Conservation (phyloP, 2,113 vertebrate species). For the Lagopus muta region DNA sequence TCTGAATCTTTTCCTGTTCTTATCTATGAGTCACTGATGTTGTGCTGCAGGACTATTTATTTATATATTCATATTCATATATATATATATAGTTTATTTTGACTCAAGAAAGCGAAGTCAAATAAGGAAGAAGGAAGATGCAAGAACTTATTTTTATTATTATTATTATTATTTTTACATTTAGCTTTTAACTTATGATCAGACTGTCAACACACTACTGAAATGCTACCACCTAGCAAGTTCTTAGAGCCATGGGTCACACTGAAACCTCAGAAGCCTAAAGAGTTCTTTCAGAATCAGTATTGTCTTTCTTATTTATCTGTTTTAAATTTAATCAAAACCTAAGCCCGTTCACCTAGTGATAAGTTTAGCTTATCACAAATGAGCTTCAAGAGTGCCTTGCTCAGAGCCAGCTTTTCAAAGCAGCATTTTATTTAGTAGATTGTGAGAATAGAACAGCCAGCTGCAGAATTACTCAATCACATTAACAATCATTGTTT, state of each 20-base stretch:
- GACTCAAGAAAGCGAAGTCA: not conserved
- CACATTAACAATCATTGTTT: not conserved
- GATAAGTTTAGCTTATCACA: not conserved
- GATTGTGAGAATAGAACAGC: not conserved
- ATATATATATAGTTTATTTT: not conserved
- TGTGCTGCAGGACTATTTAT: not conserved
- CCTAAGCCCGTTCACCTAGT: not conserved
- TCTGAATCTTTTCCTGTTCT: not conserved
- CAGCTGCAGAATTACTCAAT: not conserved
- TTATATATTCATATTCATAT: not conserved
- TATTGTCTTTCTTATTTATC: not conserved
- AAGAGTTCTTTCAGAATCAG: not conserved
- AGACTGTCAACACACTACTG: not conserved
- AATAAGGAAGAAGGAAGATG: not conserved
- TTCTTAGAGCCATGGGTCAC: not conserved
- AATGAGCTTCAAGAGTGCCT: not conserved
- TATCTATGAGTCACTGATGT: not conserved
- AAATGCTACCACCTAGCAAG: not conserved
- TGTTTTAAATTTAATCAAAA: not conserved
- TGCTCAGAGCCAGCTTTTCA: not conserved
- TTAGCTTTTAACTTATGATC: not conserved
- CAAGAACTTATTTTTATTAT: not conserved
- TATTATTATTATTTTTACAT: not conserved
- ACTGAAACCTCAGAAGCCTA: not conserved
- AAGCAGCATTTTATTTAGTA: not conserved